A percentile compares a stretch with the other conserved stretches of the same genome.
Evolutionary conservation across 2,797 vertebrate species (phyloP).

Genomic region (Decapterus maruadsi): DNA sequence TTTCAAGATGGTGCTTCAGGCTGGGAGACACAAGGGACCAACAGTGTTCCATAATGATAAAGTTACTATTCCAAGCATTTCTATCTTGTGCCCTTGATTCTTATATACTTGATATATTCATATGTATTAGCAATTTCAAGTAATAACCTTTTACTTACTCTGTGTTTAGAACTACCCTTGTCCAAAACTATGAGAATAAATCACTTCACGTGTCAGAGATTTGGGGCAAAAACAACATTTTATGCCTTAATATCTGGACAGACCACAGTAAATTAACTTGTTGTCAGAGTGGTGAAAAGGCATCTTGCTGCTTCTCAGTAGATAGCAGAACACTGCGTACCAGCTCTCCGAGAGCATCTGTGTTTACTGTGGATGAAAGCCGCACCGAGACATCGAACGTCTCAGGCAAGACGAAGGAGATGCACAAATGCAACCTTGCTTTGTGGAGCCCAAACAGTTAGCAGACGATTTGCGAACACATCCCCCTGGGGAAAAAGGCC

Average conservation of each 20-base stretch:
- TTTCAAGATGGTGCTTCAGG: conserved; percentile 63
- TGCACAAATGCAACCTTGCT: conserved; percentile 67
- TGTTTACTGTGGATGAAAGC: conserved; percentile 77
- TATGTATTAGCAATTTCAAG: conserved; percentile 20
- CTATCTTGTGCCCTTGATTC: conserved; percentile 32
- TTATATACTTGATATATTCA: conserved; percentile 33
- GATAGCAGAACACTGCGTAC: conserved; percentile 53
- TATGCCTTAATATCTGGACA: conserved; percentile 44
- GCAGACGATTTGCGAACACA: conserved; percentile 66
- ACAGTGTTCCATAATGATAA: conserved; percentile 59
- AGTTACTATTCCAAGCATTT: conserved; percentile 57
- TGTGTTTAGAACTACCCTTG: conserved; percentile 15
- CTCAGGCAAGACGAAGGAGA: conserved; percentile 64
- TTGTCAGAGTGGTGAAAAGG: conserved; percentile 59
- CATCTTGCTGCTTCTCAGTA: conserved; percentile 68
- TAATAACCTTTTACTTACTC: conserved; percentile 29
- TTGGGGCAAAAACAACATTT: conserved; percentile 21
- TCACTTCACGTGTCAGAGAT: conserved; percentile 9
- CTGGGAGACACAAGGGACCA: conserved; percentile 54
- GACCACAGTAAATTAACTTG: conserved; percentile 58
- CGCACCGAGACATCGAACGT: conserved; percentile 55
- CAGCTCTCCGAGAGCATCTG: conserved; percentile 68
- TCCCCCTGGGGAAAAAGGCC: conserved; percentile 63
- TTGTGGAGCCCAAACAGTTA: conserved; percentile 70
- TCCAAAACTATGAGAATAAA: conserved; percentile 16